Evolutionary conservation across 64 coral and sea anemone genomes (phyloP).

Genomic region (Hydrozoanthus tunicans): DNA sequence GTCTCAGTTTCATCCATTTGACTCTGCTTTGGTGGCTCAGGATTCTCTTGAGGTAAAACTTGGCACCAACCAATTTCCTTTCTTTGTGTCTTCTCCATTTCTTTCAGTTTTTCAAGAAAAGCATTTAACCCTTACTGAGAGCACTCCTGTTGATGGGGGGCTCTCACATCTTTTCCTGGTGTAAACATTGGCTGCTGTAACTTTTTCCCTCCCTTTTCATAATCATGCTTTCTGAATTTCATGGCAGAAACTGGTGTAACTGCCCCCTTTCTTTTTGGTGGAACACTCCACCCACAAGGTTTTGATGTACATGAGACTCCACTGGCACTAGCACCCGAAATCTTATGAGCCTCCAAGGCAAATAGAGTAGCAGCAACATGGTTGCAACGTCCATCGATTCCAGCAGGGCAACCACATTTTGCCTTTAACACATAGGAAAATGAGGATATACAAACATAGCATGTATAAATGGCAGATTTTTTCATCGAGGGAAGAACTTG

Average conservation of each 20-base stretch:
- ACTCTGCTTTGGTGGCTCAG: background rate
- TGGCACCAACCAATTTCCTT: constrained; percentile 34
- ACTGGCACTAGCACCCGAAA: no score
- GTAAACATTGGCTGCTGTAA: background rate
- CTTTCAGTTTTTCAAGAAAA: background rate
- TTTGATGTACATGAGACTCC: no score
- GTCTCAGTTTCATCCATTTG: background rate
- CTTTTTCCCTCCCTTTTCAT: background rate
- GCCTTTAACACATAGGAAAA: no score
- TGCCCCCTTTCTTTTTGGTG: background rate
- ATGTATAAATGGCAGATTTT: no score
- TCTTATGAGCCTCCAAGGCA: no score
- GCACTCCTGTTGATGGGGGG: background rate
- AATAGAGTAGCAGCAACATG: no score
- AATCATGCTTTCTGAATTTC: constrained; percentile 27
- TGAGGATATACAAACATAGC: no score
- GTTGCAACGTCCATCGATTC: no score
- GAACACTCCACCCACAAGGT: background rate
- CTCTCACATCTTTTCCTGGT: constrained; percentile 34
- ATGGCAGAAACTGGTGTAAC: constrained; percentile 6
- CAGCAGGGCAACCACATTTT: no score
- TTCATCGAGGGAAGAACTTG: no score
- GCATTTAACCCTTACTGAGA: background rate
- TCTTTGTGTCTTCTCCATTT: background rate
- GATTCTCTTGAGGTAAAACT: constrained; percentile 23